Conservation (phyloP, 1,140 invertebrate species). For the Eumaeus atala region DNA sequence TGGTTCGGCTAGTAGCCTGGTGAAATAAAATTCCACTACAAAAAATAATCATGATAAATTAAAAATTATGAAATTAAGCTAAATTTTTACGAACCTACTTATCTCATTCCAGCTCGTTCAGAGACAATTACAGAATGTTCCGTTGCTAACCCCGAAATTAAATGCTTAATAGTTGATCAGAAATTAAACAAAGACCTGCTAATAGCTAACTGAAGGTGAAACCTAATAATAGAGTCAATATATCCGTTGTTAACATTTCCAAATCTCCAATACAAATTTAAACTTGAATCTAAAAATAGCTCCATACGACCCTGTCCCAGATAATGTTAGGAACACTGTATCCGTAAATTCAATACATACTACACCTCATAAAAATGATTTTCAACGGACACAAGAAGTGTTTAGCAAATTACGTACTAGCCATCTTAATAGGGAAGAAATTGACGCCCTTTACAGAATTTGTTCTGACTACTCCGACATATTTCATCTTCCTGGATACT, state of each 20-base stretch:
- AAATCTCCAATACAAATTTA: slow-evolving; percentile 19
- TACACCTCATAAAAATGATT: neutral
- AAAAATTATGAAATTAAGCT: slow-evolving; percentile 11
- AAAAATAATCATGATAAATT: slow-evolving; percentile 13
- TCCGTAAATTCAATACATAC: neutral
- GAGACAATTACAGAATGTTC: slow-evolving; percentile 17
- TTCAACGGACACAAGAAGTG: slow-evolving; percentile 20
- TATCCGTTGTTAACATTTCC: slow-evolving; percentile 25
- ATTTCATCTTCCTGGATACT: slow-evolving; percentile 27
- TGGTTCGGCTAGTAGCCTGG: too few species aligned
- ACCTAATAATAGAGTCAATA: too few species aligned
- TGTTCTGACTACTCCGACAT: too few species aligned
- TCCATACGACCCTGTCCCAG: neutral
- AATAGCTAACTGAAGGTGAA: slow-evolving; percentile 23
- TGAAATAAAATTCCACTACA: too few species aligned
- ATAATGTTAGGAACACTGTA: neutral
- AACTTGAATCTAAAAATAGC: slow-evolving; percentile 20
- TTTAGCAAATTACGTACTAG: slow-evolving; percentile 20
- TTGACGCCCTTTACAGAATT: too few species aligned
- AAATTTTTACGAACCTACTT: slow-evolving; percentile 18
- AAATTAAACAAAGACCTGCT: slow-evolving; percentile 12
- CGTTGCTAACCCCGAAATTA: slow-evolving; percentile 24
- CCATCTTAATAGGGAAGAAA: too few species aligned
- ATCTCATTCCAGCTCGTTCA: too few species aligned
- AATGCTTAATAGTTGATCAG: slow-evolving; percentile 25